Evolutionary conservation across 2,888 invertebrate species (phyloP).

Genomic region (Itoplectis maculator): DNA sequence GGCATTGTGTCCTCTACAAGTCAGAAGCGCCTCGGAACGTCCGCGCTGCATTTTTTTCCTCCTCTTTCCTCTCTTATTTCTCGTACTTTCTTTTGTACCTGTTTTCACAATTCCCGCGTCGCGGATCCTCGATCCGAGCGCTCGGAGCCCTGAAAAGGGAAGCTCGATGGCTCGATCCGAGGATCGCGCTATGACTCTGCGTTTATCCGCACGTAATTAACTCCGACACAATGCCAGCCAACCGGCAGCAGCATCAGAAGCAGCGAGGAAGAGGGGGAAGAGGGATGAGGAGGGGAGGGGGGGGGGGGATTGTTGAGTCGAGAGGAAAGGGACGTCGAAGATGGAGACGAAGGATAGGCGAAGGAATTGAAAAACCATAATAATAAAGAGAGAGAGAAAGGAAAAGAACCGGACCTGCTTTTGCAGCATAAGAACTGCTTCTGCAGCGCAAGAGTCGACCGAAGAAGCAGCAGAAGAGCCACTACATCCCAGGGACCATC

Average conservation of each 20-base stretch:
- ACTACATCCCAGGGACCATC: slow-evolving; percentile 30
- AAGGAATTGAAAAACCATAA: slow-evolving; percentile 62
- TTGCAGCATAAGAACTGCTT: slow-evolving; percentile 23
- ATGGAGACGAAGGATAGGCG: slow-evolving; percentile 43
- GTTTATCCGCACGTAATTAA: slow-evolving; percentile 83
- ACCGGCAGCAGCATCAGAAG: slow-evolving; percentile 68
- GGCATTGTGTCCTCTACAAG: slow-evolving; percentile 75
- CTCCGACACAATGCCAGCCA: slow-evolving; percentile 82
- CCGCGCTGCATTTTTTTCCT: slow-evolving; percentile 44
- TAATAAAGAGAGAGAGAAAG: slow-evolving; percentile 56
- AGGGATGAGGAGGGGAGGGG: slow-evolving; percentile 50
- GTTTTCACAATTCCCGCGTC: slow-evolving; percentile 39
- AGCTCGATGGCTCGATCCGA: slow-evolving; percentile 58
- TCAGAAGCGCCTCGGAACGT: slow-evolving; percentile 18
- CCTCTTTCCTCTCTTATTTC: slow-evolving; percentile 50
- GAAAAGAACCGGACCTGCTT: slow-evolving; percentile 62
- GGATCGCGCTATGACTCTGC: slow-evolving; percentile 81
- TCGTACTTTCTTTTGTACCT: slow-evolving; percentile 51
- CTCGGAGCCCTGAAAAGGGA: slow-evolving; percentile 44
- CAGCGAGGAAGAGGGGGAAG: slow-evolving; percentile 60
- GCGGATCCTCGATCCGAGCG: slow-evolving; percentile 42
- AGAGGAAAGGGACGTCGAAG: slow-evolving; percentile 51
- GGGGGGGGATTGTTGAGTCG: slow-evolving; percentile 52
- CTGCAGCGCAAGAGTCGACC: no score
- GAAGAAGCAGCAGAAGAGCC: no score